Conservation (phyloP, 1,140 invertebrate species). For the Eueides isabella region DNA sequence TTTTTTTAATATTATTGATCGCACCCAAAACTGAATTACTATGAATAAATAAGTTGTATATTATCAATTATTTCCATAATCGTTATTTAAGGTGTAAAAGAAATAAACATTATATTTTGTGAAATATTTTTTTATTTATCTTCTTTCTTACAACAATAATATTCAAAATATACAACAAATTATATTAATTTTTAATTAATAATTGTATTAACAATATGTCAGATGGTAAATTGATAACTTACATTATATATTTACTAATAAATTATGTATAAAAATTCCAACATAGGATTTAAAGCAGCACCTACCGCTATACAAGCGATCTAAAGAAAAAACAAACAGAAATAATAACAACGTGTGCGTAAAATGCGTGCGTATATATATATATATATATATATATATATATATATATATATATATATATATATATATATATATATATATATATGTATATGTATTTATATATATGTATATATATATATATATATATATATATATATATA, state of each 20-base stretch:
- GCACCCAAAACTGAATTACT: constrained; percentile 65
- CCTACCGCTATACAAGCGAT: not conserved
- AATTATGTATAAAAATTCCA: not conserved
- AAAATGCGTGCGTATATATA: too few species aligned
- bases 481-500: too few species aligned
- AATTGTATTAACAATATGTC: not conserved
- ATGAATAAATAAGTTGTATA: constrained; percentile 58
- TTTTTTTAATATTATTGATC: constrained; percentile 57
- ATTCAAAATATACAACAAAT: not conserved
- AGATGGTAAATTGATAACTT: too few species aligned
- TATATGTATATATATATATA: too few species aligned
- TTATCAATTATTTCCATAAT: constrained; percentile 46
- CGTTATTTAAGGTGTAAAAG: constrained; percentile 32
- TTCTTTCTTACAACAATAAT: not conserved
- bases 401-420: too few species aligned
- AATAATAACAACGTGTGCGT: too few species aligned
- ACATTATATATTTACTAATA: too few species aligned
- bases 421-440: too few species aligned
- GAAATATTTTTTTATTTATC: constrained; percentile 13
- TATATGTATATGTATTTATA: too few species aligned
- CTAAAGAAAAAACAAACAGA: too few species aligned
- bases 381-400: too few species aligned
- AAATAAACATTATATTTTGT: constrained; percentile 33
- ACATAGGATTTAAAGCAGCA: not conserved
- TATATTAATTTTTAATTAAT: too few species aligned